Conservation (phyloP, 2,113 vertebrate genomes). For the Chlamydotis undulata region DNA sequence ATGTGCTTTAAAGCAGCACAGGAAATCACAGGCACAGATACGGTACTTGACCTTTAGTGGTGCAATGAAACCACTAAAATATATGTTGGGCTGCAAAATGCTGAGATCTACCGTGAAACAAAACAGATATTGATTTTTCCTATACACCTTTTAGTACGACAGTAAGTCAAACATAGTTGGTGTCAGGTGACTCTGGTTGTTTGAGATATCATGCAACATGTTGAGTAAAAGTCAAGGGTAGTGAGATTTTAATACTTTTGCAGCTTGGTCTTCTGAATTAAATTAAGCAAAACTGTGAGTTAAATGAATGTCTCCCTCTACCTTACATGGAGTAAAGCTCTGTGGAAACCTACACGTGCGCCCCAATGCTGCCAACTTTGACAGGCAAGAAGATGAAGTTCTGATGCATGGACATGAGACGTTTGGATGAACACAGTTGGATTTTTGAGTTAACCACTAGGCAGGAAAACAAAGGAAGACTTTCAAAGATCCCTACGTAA, state of each 20-base stretch:
- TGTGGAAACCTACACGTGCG: rapidly evolving
- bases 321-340: background rate
- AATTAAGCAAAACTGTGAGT: background rate
- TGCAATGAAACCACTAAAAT: conserved; percentile 50
- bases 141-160: conserved; percentile 6
- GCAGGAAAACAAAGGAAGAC: background rate
- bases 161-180: conserved; percentile 40
- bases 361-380: rapidly evolving
- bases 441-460: background rate
- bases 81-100: conserved; percentile 54
- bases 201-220: background rate
- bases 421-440: background rate
- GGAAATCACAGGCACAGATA: conserved; percentile 53
- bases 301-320: background rate
- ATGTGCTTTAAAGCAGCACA: conserved; percentile 44
- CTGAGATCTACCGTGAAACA: conserved; percentile 51
- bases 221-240: background rate
- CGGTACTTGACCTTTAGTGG: conserved; percentile 56
- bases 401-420: background rate
- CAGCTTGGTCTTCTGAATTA: background rate
- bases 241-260: background rate
- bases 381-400: rapidly evolving
- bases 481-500: background rate
- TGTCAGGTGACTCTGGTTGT: conserved; percentile 2
- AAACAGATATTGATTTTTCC: conserved; percentile 65